Base-by-base conservation (phyloP, 2,113 vertebrate genomes). In the Cisticola juncidis region DNA sequence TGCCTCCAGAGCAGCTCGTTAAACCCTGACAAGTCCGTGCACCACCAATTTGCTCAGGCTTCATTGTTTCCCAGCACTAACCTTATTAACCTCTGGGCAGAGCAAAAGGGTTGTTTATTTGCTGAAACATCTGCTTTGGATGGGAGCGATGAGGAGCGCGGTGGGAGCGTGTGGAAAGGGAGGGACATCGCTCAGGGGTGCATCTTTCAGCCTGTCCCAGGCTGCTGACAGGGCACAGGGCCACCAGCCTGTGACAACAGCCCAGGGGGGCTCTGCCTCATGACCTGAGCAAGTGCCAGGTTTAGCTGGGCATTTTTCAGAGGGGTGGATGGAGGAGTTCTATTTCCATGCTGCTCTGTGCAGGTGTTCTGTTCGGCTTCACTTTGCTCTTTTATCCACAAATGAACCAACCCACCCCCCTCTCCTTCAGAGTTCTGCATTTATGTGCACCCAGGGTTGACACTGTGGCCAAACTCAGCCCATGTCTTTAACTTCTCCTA, bases 41-140 rank as follows among this genome's bases (percentile, higher is more conserved):
- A 94, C 76, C 92, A 83, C 79, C 85, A 95, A 95, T 97, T 96
- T 96, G 91, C 94, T 96, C 57, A 60, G 74, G 69, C 54, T 84
- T 73, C 88, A 18, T 21, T 81, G 45, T 62, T 94, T 85, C 82
- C 84, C 82, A 90, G 53, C 38, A 81, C 95, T 93, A 95, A 95
- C 94, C 86, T 82, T 79, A 68, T 92, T 95, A 92, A 95, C 89
- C 92, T 93, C 89, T 86, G 95, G 88, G 94, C 62, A 70, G 44
- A 90, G 56, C 44, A 86, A 42, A 77, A 66, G 35, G 28, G 44
- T 29, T 77, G 26, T 76, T 95, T 60, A 70, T 90, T 48, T 86
- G 48, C 78, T 92, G 89, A 80, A 81, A 42, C 17, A 61, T 40
- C 44, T 79, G 50, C 35, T 86, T 81, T 61, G 72, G 31, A 8